Percentiles rank a stretch among this genome's conserved stretches.
These are phyloP conservation scores for Saccopteryx bilineata DNA, from an alignment of 2,113 vertebrate genomes.

Conservation along the genomic window DNA sequence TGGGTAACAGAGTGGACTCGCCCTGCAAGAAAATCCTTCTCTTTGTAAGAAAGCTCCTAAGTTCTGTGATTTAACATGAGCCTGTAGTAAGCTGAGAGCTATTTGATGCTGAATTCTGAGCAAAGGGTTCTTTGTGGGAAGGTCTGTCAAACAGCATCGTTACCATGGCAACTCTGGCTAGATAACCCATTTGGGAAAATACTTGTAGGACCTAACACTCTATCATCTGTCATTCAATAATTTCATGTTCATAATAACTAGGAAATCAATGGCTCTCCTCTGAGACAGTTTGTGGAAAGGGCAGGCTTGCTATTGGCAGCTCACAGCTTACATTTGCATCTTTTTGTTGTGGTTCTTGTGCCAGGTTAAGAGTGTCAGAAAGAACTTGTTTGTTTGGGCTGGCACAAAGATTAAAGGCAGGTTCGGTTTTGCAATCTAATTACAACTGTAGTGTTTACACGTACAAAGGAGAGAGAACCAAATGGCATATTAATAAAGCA, in stretches of 20 bases:
- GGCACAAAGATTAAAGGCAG: slow-evolving; percentile 70
- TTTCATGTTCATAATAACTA: slow-evolving; percentile 95
- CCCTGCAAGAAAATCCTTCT: slow-evolving; percentile 61
- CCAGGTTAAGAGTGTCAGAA: slow-evolving; percentile 45
- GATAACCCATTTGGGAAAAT: slow-evolving; percentile 91
- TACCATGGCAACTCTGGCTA: slow-evolving; percentile 89
- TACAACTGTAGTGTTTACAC: slow-evolving; percentile 78
- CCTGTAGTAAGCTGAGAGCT: slow-evolving; percentile 80
- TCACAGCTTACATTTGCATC: slow-evolving; percentile 58
- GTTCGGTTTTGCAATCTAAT: slow-evolving; percentile 77
- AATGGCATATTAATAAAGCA: slow-evolving; percentile 76
- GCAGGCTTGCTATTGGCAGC: slow-evolving; percentile 73
- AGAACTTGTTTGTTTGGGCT: slow-evolving; percentile 58
- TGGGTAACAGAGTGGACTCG: neutral
- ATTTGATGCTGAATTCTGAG: slow-evolving; percentile 90
- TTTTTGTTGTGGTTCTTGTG: slow-evolving; percentile 49
- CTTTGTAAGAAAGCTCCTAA: slow-evolving; percentile 71
- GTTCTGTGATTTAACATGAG: slow-evolving; percentile 73
- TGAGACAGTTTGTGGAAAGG: slow-evolving; percentile 88
- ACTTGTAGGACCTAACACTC: slow-evolving; percentile 92
- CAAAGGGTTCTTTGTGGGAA: slow-evolving; percentile 91
- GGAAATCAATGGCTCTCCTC: slow-evolving; percentile 93
- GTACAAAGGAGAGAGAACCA: slow-evolving; percentile 70
- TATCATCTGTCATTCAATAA: slow-evolving; percentile 96
- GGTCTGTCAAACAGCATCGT: slow-evolving; percentile 91